Base-by-base conservation (phyloP, 2,888 invertebrate species). In the Noctua janthe region DNA sequence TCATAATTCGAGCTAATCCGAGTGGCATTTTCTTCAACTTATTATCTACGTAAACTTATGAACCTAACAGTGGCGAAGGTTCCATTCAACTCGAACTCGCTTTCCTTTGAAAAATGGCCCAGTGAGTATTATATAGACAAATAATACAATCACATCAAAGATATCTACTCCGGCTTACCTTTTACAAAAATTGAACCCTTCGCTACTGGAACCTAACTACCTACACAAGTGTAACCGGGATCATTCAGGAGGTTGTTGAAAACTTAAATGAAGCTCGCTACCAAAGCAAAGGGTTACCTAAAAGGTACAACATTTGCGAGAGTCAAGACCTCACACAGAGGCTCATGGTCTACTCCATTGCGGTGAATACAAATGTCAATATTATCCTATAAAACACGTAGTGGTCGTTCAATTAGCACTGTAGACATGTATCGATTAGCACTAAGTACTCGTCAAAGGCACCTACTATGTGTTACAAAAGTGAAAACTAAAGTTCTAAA, bases 371-470 rank as follows among this genome's bases (percentile, higher is more conserved):
- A 17, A 80, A 80, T 74, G 56, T 59, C 49, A 74, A 74, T 74
- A 80, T 80, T 67, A 56, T 67, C 29, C 49, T 79, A 7, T 67
- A 79, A 20, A 49, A 66, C 66, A 71, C n/a, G 15, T 13, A 39
- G 29, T 70, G 29, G 15, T 62, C 69, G 23, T 75, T 47, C 49
- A 79, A 79, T 78, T 73, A 74, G 67, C 79, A 66, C 71, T 29
- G 35, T n/a, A n/a, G n/a, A 69, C 43, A 72, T 78, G 51, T 73
- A 59, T 73, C 15, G 51, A 80, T 81, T 81, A 80, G n/a, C 80
- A 74, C 74, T 17, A 23, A 51, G 17, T 51, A 15, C n/a, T 6
- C n/a, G 8, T 17, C 47, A 35, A 47, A n/a, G 39, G 51, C 39
- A 43, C 10, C 39, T 66, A 54, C 17, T 17, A 10, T n/a, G 43